These are phyloP conservation scores for Pseudococcus viburni DNA, from an alignment of 2,888 invertebrate species.

Conservation along the genomic window DNA sequence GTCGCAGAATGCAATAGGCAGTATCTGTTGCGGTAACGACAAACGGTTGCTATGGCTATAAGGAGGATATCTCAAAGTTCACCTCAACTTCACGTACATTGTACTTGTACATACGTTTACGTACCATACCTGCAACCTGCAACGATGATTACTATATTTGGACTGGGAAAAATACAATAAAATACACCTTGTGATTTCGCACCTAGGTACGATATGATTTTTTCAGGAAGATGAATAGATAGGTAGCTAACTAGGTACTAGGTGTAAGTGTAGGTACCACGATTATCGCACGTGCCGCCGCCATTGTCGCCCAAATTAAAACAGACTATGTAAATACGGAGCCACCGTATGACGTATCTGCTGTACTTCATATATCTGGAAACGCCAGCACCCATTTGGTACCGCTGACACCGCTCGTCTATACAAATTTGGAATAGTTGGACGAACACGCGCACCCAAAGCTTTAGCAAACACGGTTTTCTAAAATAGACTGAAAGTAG, in stretches of 20 bases:
- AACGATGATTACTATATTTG: too few species aligned
- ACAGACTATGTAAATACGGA: conserved; percentile 24
- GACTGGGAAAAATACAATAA: too few species aligned
- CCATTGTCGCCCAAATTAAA: conserved; percentile 31
- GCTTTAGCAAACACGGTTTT: not conserved
- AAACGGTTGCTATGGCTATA: too few species aligned
- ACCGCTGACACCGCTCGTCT: not conserved
- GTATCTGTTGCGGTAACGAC: not conserved
- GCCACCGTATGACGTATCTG: not conserved
- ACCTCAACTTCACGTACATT: too few species aligned
- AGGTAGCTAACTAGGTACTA: too few species aligned
- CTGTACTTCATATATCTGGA: not conserved
- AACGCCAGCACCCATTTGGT: not conserved
- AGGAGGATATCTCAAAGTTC: too few species aligned
- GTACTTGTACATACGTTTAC: too few species aligned
- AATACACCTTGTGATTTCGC: too few species aligned
- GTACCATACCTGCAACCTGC: too few species aligned
- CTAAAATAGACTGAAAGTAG: not conserved
- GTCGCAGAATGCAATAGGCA: not conserved
- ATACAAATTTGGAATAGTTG: not conserved
- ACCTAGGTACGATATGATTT: not conserved
- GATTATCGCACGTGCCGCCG: not conserved
- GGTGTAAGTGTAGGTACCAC: not conserved
- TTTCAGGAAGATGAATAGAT: too few species aligned
- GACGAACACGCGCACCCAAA: not conserved